Conservation (phyloP, 1,140 invertebrate species). For the Sinonovacula constricta region DNA sequence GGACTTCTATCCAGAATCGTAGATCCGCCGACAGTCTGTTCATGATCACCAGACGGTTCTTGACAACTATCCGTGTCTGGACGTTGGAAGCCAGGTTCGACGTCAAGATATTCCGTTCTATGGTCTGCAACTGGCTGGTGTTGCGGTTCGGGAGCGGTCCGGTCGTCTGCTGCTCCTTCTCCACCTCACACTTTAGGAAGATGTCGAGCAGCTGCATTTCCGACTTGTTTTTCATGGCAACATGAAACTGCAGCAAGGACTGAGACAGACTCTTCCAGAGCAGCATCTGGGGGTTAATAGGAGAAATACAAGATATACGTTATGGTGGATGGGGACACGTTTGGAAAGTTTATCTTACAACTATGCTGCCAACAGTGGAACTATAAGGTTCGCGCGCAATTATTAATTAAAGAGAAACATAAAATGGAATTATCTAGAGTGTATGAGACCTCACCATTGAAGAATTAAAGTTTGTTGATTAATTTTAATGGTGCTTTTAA, state of each 20-base stretch:
- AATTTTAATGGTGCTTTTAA: no score
- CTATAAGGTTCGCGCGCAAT: no score
- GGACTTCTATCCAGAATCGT: constrained; percentile 38
- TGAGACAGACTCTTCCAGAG: constrained; percentile 1
- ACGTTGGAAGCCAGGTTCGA: not conserved
- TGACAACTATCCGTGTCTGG: constrained; percentile 35
- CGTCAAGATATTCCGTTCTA: constrained; percentile 31
- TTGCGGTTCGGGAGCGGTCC: not conserved
- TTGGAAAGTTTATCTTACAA: no score
- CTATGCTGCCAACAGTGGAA: no score
- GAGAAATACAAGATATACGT: no score
- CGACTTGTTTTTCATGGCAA: not conserved
- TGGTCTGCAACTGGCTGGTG: constrained; percentile 7
- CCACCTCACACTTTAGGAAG: constrained; percentile 44
- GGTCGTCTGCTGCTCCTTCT: constrained; percentile 7
- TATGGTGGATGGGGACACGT: no score
- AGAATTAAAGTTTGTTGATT: no score
- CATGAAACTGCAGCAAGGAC: not conserved
- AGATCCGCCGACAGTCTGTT: constrained; percentile 26
- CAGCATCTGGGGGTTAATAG: no score
- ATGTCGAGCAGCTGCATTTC: constrained; percentile 27
- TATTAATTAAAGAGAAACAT: no score
- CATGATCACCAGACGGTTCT: constrained; percentile 34
- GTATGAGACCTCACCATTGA: no score
- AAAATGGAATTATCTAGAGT: no score